Base-by-base conservation (phyloP, 2,113 vertebrate genomes). In the Lasiurus cinereus region DNA sequence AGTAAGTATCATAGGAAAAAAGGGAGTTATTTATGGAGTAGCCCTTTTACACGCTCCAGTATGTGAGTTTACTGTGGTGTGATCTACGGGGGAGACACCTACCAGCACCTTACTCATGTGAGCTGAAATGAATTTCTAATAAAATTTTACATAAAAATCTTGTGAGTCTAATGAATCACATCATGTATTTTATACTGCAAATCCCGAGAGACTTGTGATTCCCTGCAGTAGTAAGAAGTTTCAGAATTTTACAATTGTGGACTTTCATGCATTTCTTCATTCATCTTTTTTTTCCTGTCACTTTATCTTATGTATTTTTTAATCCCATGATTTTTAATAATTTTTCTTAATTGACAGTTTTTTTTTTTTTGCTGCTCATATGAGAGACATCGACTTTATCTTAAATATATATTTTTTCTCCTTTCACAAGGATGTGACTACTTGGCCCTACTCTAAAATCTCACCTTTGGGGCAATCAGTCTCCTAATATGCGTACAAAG, bases 1-100 rank as follows among this genome's bases (percentile, higher is more conserved):
- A 27, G 9, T 27, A 36, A 0, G 11, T 5, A 1, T 6, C 0
- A 36, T 11, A 0, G 13, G 18, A 21, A 54, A 39, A 11, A 76
- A 39, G 50, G 3, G 48, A 36, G 16, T 0, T 2, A 7, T 50
- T 24, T 48, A 14, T 3, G 16, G 6, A 33, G 24, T 74, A 56
- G 43, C 27, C 69, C 18, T 36, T 70, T 21, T 36, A 16, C 15
- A 21, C 4, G 50, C 66, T 62, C 66, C 13, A 18, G 7, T 43
- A 24, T 39, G 24, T 39, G 36, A 70, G 22, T 6, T 86, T 18
- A 5, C 19, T 0, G 31, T 12, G 33, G 24, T 18, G 24, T 10
- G 22, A 52, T 7, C 33, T 7, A 18, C 6, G 7, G 24, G 14
- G 50, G 33, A 66, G 66, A 83, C 8, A 52, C 27, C 14, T 36